Percentiles rank a stretch among this genome's conserved stretches.
Evolutionary conservation across 2,797 vertebrate species (phyloP).

Genomic region (Monodelphis domestica): DNA sequence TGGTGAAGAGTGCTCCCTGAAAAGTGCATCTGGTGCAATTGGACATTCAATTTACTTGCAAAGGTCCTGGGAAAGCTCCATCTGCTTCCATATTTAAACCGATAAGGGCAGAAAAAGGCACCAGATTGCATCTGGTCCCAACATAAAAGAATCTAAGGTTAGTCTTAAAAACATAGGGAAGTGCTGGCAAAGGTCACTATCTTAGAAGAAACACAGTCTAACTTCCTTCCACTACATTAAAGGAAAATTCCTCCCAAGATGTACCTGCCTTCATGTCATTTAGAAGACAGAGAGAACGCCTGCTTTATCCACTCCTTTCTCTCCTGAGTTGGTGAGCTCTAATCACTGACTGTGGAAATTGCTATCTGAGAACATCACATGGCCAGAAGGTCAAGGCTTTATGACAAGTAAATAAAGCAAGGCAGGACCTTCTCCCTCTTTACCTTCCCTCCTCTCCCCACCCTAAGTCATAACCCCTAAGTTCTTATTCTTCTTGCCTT

Average conservation of each 20-base stretch:
- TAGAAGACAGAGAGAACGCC: not conserved
- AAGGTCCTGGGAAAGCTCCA: not conserved
- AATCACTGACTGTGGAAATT: not conserved
- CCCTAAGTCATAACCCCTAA: not conserved
- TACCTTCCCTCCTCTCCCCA: not conserved
- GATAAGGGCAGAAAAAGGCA: not conserved
- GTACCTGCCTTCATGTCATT: not conserved
- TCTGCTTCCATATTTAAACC: not conserved
- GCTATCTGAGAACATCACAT: not conserved
- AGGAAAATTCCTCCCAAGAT: not conserved
- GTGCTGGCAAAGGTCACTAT: not conserved
- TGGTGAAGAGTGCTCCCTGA: not conserved
- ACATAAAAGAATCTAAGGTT: not conserved
- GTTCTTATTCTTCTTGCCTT: conserved; percentile 6
- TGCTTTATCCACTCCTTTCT: too few species aligned
- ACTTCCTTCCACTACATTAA: conserved; percentile 2
- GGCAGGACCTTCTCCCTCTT: not conserved
- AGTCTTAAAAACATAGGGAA: not conserved
- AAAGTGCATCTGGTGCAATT: not conserved
- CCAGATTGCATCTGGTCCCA: not conserved
- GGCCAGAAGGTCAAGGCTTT: not conserved
- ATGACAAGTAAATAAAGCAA: not conserved
- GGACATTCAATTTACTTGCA: not conserved
- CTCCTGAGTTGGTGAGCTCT: not conserved
- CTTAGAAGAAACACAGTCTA: not conserved